A percentile compares a stretch with the other conserved stretches of the same genome.
Conservation (phyloP, 2,113 vertebrate species). For the Ophthalmolycus amberensis region DNA sequence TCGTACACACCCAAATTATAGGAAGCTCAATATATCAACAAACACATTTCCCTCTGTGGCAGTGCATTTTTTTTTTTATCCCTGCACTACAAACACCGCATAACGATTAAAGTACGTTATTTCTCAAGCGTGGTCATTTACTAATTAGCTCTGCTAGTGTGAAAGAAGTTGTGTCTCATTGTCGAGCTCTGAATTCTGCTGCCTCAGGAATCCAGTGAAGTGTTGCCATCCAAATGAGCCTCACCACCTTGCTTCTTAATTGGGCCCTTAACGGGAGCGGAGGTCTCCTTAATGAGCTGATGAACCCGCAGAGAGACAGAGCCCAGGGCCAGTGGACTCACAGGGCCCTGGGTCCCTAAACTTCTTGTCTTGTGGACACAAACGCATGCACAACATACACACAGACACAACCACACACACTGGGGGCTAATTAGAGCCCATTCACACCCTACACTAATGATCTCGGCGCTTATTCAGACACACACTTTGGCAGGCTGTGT, state of each 20-base stretch:
- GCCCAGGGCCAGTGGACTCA: conserved; percentile 56
- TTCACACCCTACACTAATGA: conserved; percentile 85
- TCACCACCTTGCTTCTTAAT: conserved; percentile 76
- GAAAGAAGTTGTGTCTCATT: conserved; percentile 59
- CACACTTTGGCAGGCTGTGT: conserved; percentile 78
- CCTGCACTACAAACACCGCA: conserved; percentile 43
- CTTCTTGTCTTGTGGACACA: conserved; percentile 63
- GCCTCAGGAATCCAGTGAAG: conserved; percentile 76
- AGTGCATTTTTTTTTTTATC: conserved; percentile 33
- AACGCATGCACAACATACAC: conserved; percentile 3
- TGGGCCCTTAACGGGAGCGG: conserved; percentile 75
- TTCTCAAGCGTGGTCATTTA: conserved; percentile 64
- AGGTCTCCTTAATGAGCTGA: conserved; percentile 83
- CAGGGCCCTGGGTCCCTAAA: conserved; percentile 72
- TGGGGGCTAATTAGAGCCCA: conserved; percentile 82
- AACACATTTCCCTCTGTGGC: conserved; percentile 3
- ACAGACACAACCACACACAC: conserved; percentile 47
- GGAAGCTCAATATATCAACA: conserved; percentile 39
- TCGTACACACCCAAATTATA: conserved; percentile 54
- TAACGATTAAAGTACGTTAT: conserved; percentile 61
- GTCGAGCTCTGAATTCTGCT: conserved; percentile 70
- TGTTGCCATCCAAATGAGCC: conserved; percentile 74
- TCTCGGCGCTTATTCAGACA: conserved; percentile 78
- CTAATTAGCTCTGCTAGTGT: conserved; percentile 68
- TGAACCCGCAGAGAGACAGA: conserved; percentile 71